Base-by-base conservation (phyloP, 2,797 vertebrate genomes). In the Lemur catta region DNA sequence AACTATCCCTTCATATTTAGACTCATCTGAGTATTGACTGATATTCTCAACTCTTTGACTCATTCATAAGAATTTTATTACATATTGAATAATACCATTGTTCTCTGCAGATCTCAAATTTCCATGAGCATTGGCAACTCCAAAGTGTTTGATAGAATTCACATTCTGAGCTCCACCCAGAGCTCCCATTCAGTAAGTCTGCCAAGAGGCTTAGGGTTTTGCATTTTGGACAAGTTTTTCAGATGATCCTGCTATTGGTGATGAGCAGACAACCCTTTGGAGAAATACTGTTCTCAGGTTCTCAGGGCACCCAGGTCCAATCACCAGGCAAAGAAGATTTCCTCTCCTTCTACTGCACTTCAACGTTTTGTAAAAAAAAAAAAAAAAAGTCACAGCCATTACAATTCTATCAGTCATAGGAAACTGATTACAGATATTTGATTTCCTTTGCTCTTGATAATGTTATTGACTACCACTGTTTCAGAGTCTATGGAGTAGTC, bases 31-130 rank as follows among this genome's bases (percentile, higher is more conserved):
- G 7, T 74, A 38, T 61, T 96, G 75, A 55, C 55, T 91, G 63
- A 52, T 81, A 76, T 41, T 95, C 63, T 88, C 46, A 74, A 80
- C 59, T 91, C 38, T 84, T 46, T 84, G 67, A 94, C 52, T 43
- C 86, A 80, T 38, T 88, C 43, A 75, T 63, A 85, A 85, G 30
- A 89, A 85, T 84, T 33, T 88, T 89, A 85, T 85, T 57, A 88
- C 30, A 48, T 89, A n/a, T 48, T 84, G 30, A 76, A 82, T 90
- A 84, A 92, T 76, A 63, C 30, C 28, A 67, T 72, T 59, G 10
- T 85, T 91, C 22, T 94, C 59, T 57, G 17, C 50, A 94, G 33
- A 79, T 75, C 41, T 72, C 69, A 85, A 80, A 95, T 22, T 91
- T 93, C 55, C 84, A 8, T 57, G 28, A 65, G n/a, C 7, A 6